A percentile compares a stretch with the other conserved stretches of the same genome.
These are phyloP conservation scores for Drosophila malerkotliana DNA, from an alignment of 1,140 invertebrate genomes.

Conservation along the genomic window DNA sequence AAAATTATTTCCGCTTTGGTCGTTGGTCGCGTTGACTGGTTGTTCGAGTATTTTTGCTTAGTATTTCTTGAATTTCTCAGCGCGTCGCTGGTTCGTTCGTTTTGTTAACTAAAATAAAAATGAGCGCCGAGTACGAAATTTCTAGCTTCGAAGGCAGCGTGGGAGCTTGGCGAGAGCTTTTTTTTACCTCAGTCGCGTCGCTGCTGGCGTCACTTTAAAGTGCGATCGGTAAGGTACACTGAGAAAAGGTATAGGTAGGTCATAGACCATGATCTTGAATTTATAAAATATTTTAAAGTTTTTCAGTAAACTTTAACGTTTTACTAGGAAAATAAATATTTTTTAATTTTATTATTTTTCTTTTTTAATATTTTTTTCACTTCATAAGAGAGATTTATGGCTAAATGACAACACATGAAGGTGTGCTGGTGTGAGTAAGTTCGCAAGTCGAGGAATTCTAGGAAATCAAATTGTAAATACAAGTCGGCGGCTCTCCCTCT, in stretches of 20 bases:
- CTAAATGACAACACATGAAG: slow-evolving; percentile 29
- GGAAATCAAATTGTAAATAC: slow-evolving; percentile 67
- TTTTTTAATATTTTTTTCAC: neutral
- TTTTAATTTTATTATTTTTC: neutral
- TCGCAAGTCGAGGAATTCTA: slow-evolving; percentile 57
- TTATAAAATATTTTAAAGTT: neutral
- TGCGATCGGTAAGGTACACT: slow-evolving; percentile 43
- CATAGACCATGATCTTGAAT: neutral
- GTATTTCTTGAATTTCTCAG: slow-evolving; percentile 47
- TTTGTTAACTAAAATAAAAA: slow-evolving; percentile 78
- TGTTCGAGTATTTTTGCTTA: slow-evolving; percentile 29
- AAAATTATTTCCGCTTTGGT: slow-evolving; percentile 50
- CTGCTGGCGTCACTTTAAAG: slow-evolving; percentile 55
- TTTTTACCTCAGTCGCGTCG: slow-evolving; percentile 11
- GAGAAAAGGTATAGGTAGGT: neutral
- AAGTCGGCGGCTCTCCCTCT: slow-evolving; percentile 42
- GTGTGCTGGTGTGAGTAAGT: slow-evolving; percentile 36
- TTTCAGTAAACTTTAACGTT: neutral
- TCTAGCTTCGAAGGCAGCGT: slow-evolving; percentile 42
- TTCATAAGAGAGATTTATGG: slow-evolving; percentile 25
- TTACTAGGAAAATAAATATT: neutral
- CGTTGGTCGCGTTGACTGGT: slow-evolving; percentile 1
- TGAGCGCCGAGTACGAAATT: slow-evolving; percentile 53
- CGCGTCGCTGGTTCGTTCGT: slow-evolving; percentile 74
- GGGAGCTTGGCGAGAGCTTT: slow-evolving; percentile 51